Percentiles rank a stretch among this genome's conserved stretches.
These are phyloP conservation scores for Drosophila baimaii DNA, from an alignment of 1,140 invertebrate genomes.

Conservation along the genomic window DNA sequence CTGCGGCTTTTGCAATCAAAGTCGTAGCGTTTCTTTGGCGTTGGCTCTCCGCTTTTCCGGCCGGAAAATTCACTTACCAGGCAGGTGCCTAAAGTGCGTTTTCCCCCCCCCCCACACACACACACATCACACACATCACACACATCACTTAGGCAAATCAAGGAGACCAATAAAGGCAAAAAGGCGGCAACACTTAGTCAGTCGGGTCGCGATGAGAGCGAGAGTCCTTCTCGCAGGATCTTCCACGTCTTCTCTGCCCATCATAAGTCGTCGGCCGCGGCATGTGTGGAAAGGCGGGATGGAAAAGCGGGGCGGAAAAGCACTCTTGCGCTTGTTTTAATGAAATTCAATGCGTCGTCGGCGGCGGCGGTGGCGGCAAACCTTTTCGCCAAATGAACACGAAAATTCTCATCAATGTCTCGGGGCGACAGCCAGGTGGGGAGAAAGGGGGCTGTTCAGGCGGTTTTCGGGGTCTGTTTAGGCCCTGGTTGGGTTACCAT, in stretches of 20 bases:
- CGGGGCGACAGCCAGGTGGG: neutral
- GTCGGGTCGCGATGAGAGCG: conserved; percentile 33
- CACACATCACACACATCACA: neutral
- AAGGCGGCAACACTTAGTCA: conserved; percentile 61
- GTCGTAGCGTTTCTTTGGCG: conserved; percentile 28
- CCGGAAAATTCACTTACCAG: conserved; percentile 54
- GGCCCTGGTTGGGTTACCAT: conserved; percentile 15
- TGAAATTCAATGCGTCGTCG: conserved; percentile 74
- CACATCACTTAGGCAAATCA: conserved; percentile 76
- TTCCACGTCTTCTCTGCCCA: conserved; percentile 10
- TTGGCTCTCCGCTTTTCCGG: conserved; percentile 11
- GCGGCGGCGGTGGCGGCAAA: conserved; percentile 27
- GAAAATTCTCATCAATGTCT: conserved; percentile 68
- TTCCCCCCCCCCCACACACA: neutral
- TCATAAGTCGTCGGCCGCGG: conserved; percentile 44
- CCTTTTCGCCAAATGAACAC: conserved; percentile 76
- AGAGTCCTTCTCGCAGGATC: conserved; percentile 30
- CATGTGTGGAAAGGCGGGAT: conserved; percentile 29
- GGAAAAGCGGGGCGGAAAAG: conserved; percentile 36
- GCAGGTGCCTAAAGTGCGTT: conserved; percentile 16
- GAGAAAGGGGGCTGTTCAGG: neutral
- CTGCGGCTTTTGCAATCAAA: conserved; percentile 77
- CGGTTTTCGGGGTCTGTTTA: neutral
- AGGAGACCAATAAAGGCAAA: conserved; percentile 73
- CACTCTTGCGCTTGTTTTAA: conserved; percentile 78